These are phyloP conservation scores for Kryptolebias marmoratus DNA, from an alignment of 2,113 vertebrate genomes.

Conservation along the genomic window DNA sequence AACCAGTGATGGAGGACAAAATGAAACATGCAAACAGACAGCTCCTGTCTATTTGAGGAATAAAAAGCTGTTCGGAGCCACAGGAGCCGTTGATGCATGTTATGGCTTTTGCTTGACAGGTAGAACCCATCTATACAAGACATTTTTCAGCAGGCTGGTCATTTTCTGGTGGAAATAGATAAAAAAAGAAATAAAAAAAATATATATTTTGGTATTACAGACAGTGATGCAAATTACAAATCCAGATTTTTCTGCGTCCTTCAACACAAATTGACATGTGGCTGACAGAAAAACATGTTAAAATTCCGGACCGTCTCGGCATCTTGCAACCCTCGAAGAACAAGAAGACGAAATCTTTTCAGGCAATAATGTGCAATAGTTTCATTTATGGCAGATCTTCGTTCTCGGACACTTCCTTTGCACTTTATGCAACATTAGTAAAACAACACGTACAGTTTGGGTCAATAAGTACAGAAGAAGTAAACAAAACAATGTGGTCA, in stretches of 20 bases:
- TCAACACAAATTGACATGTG: conserved; percentile 18
- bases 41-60: conserved; percentile 48
- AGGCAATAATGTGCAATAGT: conserved; percentile 44
- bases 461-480: not conserved
- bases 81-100: conserved; percentile 50
- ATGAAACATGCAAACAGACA: conserved; percentile 59
- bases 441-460: conserved; percentile 20
- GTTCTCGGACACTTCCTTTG: conserved; percentile 59
- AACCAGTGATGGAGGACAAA: conserved; percentile 52
- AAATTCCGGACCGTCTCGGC: conserved; percentile 37
- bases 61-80: conserved; percentile 46
- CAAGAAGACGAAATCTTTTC: conserved; percentile 18
- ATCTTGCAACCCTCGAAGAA: conserved; percentile 29
- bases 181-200: conserved; percentile 1
- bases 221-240: conserved; percentile 23
- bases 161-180: conserved; percentile 25
- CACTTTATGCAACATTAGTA: conserved; percentile 12
- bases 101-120: conserved; percentile 56
- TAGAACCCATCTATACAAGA: conserved; percentile 13
- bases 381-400: conserved; percentile 61
- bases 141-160: conserved; percentile 27
- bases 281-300: conserved; percentile 20
- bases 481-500: conserved; percentile 8
- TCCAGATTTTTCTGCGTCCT: conserved; percentile 9
- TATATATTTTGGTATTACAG: conserved; percentile 1